These are phyloP conservation scores for Suncus etruscus DNA, from an alignment of 2,113 vertebrate genomes.

Conservation along the genomic window DNA sequence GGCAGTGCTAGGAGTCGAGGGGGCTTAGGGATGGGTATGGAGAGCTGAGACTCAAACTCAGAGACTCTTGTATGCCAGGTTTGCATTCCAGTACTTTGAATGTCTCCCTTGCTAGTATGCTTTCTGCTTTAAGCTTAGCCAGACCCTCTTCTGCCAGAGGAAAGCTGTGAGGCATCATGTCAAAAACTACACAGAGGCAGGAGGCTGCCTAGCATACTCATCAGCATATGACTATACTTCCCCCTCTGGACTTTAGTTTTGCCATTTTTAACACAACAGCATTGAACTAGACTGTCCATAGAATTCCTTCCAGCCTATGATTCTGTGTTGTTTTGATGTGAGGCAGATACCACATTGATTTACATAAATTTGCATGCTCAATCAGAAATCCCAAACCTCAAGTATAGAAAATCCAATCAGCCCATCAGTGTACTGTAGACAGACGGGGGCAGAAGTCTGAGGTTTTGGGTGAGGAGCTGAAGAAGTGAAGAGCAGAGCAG, in stretches of 20 bases:
- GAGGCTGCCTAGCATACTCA: slow-evolving; percentile 26
- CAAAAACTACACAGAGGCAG: slow-evolving; percentile 37
- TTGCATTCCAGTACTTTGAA: neutral
- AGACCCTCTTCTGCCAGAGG: neutral
- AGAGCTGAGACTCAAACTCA: neutral
- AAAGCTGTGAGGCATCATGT: neutral
- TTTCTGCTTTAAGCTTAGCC: slow-evolving; percentile 29
- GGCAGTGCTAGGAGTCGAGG: too few species aligned
- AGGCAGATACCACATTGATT: slow-evolving; percentile 73
- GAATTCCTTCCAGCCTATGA: slow-evolving; percentile 69
- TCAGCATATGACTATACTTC: slow-evolving; percentile 65
- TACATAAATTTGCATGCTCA: slow-evolving; percentile 83
- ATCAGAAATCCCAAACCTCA: slow-evolving; percentile 71
- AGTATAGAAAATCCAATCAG: slow-evolving; percentile 81
- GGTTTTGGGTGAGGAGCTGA: slow-evolving; percentile 1
- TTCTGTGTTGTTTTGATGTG: slow-evolving; percentile 72
- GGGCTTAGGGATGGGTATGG: too few species aligned
- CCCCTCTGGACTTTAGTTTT: slow-evolving; percentile 57
- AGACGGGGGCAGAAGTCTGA: slow-evolving; percentile 57
- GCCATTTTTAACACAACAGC: slow-evolving; percentile 61
- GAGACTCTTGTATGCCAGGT: neutral
- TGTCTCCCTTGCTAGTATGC: neutral
- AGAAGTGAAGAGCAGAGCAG: neutral
- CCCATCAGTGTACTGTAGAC: slow-evolving; percentile 64
- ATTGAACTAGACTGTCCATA: slow-evolving; percentile 62